Evolutionary conservation across 2,113 vertebrate genomes (phyloP), one percentile per base, ranked within the genome.

Genomic region (Chionomys nivalis): DNA sequence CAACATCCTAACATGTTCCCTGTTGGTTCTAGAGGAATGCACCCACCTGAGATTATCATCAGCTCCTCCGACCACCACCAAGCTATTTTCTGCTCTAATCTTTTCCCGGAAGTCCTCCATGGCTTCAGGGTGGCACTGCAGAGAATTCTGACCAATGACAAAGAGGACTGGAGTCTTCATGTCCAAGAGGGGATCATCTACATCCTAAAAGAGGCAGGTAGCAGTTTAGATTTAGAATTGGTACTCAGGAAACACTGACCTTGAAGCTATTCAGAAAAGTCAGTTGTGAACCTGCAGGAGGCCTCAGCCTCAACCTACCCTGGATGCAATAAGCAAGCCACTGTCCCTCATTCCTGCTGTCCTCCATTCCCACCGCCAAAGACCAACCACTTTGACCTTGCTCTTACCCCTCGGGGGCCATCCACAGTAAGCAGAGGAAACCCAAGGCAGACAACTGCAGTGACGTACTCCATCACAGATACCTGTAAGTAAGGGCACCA

Each of bases 91-190:
- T 0, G 99, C 99, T 72, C 99, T 98, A 47, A 99, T 98, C 97
- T 99, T 99, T 98, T 99, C 99, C 91, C 99, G 98, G 98, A 99
- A 99, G 98, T 99, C 99, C 97, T 99, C 99, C 99, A 99, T 99
- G 65, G 99, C 98, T 87, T 99, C 99, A 0, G 98, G 96, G 86
- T 99, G 99, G 96, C 99, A 99, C 98, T 99, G 99, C 79, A 99
- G 98, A 14, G 99, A 99, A 47, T 99, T 99, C 98, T 99, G 99
- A 9, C 99, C 99, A 0, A 99, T 98, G 66, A 99, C 99, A 82
- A 99, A 99, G 95, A 99, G 99, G 87, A 99, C 99, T 0, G 99
- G 99, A 19, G 99, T 99, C 99, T 99, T 99, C 99, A 99, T 99
- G 97, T 99, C 99, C 98, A 99, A 98, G n/a, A 99, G 98, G 0